Conservation (phyloP, 1,140 invertebrate species). For the Nautilus pompilius region DNA sequence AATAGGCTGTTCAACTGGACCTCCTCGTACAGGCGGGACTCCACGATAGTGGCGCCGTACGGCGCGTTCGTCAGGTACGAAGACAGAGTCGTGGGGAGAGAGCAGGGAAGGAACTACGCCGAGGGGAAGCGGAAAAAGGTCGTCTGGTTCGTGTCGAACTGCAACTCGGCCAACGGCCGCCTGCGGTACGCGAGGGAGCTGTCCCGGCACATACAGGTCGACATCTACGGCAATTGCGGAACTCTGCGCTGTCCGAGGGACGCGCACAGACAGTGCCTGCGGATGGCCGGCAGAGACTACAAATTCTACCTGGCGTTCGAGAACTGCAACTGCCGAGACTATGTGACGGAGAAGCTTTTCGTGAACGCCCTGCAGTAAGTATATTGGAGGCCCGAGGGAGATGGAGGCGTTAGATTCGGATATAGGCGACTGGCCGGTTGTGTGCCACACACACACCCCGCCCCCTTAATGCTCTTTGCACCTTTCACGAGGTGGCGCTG, state of each 20-base stretch:
- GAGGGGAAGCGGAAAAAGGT: conserved; percentile 35
- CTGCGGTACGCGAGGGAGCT: conserved; percentile 37
- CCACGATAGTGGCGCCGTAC: conserved; percentile 93
- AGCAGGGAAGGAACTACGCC: conserved; percentile 60
- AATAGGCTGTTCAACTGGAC: conserved; percentile 90
- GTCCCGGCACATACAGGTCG: conserved; percentile 57
- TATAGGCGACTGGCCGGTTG: too few relatives aligned
- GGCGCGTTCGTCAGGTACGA: conserved; percentile 83
- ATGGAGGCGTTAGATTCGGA: too few relatives aligned
- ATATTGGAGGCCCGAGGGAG: too few relatives aligned
- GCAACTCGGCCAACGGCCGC: conserved; percentile 28
- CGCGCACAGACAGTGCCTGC: conserved; percentile 77
- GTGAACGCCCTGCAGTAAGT: conserved; percentile 33
- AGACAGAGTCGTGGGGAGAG: conserved; percentile 16
- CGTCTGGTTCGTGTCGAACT: conserved; percentile 48
- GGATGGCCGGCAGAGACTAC: conserved; percentile 89
- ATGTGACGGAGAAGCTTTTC: conserved; percentile 59
- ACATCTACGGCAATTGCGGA: conserved; percentile 92
- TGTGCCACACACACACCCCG: too few relatives aligned
- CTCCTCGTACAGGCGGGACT: conserved; percentile 79
- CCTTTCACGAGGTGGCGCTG: too few relatives aligned
- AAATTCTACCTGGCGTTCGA: conserved; percentile 94
- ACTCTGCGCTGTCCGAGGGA: conserved; percentile 53
- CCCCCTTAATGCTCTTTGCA: too few relatives aligned
- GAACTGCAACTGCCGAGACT: conserved; percentile 53